These are phyloP conservation scores for Sebastiscus tertius DNA, from an alignment of 2,797 vertebrate species.

Conservation along the genomic window DNA sequence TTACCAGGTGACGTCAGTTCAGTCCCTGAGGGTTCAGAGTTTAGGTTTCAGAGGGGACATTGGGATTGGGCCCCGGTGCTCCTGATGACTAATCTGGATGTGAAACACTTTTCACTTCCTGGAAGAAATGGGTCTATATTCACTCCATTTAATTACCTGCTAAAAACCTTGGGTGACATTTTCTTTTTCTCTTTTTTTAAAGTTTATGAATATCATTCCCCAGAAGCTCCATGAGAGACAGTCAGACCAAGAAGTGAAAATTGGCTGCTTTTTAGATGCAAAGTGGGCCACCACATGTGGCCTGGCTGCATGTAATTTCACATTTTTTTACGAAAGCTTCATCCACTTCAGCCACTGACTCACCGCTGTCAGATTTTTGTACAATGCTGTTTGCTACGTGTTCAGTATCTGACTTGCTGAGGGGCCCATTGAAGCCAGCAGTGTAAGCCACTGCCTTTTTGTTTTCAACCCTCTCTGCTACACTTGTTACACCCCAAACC, in stretches of 20 bases:
- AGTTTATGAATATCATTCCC: conserved; percentile 21
- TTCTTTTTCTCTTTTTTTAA: not conserved
- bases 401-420: conserved; percentile 14
- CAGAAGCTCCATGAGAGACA: not conserved
- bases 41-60: too few relatives aligned
- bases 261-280: conserved; percentile 32
- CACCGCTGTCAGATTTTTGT: conserved; percentile 5
- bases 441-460: not conserved
- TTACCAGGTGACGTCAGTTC: not conserved
- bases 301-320: conserved; percentile 14
- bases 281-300: conserved; percentile 30
- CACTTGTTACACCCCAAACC: not conserved
- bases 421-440: conserved; percentile 3
- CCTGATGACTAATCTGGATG: not conserved
- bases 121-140: conserved; percentile 2
- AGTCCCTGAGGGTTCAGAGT: too few relatives aligned
- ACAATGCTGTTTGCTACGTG: conserved; percentile 4
- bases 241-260: conserved; percentile 23
- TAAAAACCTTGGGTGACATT: not conserved
- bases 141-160: conserved; percentile 15
- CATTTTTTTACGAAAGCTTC: conserved; percentile 4
- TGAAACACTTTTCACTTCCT: conserved; percentile 1
- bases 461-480: conserved; percentile 8
- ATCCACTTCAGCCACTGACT: conserved; percentile 11
- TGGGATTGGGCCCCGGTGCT: too few relatives aligned